Base-by-base conservation (phyloP, 2,113 vertebrate genomes). In the Ptilorrhoa leucosticta region DNA sequence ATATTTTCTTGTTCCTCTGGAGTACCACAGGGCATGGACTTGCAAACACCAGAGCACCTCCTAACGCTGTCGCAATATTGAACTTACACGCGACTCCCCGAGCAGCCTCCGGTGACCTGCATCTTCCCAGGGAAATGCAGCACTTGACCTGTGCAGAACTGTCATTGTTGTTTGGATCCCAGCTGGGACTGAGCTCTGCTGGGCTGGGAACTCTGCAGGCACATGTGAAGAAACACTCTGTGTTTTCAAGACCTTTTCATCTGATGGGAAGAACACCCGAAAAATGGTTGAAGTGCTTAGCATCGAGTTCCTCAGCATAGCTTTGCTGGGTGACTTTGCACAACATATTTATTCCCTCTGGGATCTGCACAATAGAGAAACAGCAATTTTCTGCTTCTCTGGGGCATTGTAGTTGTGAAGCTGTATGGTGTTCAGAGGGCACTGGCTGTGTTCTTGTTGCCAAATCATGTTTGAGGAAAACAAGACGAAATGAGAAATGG, bases 381-480 rank as follows among this genome's bases (percentile, higher is more conserved):
- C 40, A 80, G 31, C 77, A 53, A 86, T 91, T 94, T 77, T 73
- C 75, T 90, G 2, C 60, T 83, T 83, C 93, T 95, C 82, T 7
- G 1, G 50, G 79, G 72, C 83, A 77, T 23, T 83, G 85, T 54
- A 91, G 85, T 56, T 83, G 83, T 90, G n/a, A 88, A 83, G 83
- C 40, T 73, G 47, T 72, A 4, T 45, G 66, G 58, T 77, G 71
- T 84, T 92, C 93, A 94, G 89, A 94, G 87, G 83, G 80, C 73
- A 64, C 35, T 86, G 31, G 54, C 54, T 77, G 60, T 76, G 57
- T 77, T 76, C 90, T 63, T 73, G 42, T 88, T 96, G 88, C 85
- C 87, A 97, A 90, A 86, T 88, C 85, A 65, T 80, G 84, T 85
- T 92, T 88, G 66, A 44, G 66, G 56, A 86, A 95, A 91, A 86